A percentile compares a stretch with the other conserved stretches of the same genome.
phyloP scores from a whole-genome alignment of 2,797 vertebrate species.

The Spinibarbus caldwelli region DNA sequence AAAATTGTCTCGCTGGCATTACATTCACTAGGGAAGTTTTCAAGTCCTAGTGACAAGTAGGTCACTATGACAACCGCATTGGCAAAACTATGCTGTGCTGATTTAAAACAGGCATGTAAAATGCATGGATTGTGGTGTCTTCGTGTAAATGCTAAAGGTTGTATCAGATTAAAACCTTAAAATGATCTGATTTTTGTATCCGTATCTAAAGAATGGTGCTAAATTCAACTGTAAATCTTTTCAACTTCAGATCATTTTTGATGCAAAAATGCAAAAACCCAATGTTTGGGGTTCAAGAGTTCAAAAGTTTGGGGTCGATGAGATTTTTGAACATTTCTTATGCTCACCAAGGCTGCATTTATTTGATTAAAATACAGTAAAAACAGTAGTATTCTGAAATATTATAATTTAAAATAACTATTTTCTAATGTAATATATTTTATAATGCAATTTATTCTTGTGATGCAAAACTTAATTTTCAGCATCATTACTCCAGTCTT shows the following conservation, averaged over 20 bases:
- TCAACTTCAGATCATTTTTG: background rate
- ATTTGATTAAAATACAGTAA: background rate
- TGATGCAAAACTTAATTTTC: background rate
- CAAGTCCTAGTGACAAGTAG: conserved; percentile 35
- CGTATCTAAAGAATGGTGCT: background rate
- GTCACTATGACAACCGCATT: conserved; percentile 56
- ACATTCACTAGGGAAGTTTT: conserved; percentile 29
- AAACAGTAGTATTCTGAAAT: background rate
- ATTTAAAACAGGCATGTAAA: conserved; percentile 21
- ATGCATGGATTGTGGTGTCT: background rate
- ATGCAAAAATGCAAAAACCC: background rate
- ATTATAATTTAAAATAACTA: background rate
- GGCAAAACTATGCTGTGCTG: conserved; percentile 35
- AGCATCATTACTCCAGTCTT: background rate
- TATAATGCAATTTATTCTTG: background rate
- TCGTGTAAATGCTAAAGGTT: background rate
- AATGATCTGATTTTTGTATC: background rate
- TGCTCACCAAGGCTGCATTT: background rate
- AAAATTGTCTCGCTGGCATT: conserved; percentile 20
- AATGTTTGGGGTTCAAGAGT: no score
- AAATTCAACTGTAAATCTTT: background rate
- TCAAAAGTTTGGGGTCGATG: background rate
- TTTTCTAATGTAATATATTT: background rate
- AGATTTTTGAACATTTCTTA: background rate
- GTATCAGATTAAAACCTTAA: background rate